Evolutionary conservation across 2,113 vertebrate species (phyloP).

Genomic region (Halichoerus grypus): DNA sequence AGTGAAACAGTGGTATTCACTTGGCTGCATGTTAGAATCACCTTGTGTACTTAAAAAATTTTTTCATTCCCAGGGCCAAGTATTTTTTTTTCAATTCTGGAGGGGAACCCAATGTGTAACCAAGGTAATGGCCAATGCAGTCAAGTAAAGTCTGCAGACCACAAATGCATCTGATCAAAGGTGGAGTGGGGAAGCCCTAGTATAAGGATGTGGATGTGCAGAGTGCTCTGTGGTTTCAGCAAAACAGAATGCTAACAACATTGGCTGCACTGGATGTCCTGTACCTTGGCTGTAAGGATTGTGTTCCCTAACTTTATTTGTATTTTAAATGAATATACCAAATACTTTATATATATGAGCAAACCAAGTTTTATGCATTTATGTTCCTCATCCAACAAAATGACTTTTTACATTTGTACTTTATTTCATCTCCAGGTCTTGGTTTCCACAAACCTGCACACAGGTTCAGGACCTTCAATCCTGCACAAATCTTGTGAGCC

Average conservation of each 20-base stretch:
- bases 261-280: not conserved
- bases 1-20: not conserved
- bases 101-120: not conserved
- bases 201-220: not conserved
- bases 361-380: not conserved
- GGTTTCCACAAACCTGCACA: not conserved
- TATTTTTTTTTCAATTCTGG: not conserved
- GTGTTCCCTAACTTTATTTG: not conserved
- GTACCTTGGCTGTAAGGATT: not conserved
- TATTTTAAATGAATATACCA: constrained; percentile 8
- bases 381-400: not conserved
- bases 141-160: not conserved
- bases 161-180: not conserved
- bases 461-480: not conserved
- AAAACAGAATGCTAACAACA: not conserved
- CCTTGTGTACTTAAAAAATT: not conserved
- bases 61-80: not conserved
- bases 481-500: not conserved
- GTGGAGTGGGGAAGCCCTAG: not conserved
- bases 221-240: not conserved
- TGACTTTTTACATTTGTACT: not conserved
- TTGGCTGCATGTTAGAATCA: not conserved
- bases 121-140: not conserved
- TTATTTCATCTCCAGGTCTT: constrained; percentile 25
- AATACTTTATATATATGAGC: not conserved